Evolutionary conservation across 2,888 invertebrate species (phyloP).

Genomic region (Linnaemya vulpina): DNA sequence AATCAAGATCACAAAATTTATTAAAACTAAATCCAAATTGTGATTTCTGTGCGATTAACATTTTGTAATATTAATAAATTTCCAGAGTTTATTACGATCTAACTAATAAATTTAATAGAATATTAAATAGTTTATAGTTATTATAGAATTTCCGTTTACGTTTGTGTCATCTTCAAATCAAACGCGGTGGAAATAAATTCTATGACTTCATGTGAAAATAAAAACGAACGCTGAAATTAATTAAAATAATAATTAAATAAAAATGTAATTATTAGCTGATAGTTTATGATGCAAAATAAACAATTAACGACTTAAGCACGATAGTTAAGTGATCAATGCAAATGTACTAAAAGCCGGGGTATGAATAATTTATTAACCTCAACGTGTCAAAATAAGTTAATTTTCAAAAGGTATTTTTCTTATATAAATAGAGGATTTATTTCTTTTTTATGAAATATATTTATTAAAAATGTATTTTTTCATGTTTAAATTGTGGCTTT

Average conservation of each 20-base stretch:
- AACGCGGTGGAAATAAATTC: background rate
- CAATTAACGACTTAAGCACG: conserved; percentile 4
- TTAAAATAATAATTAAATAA: conserved; percentile 29
- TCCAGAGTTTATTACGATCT: conserved; percentile 11
- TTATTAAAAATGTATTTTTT: too few relatives aligned
- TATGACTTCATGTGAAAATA: conserved; percentile 10
- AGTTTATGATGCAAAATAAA: conserved; percentile 1
- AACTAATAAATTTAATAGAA: conserved; percentile 24
- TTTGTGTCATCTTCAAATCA: conserved; percentile 19
- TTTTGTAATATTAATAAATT: background rate
- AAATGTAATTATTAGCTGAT: conserved; percentile 2
- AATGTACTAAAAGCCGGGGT: too few relatives aligned
- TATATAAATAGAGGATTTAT: too few relatives aligned
- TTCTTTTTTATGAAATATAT: too few relatives aligned
- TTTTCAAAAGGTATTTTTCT: too few relatives aligned
- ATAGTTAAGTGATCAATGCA: background rate
- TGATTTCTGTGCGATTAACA: background rate
- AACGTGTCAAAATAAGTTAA: too few relatives aligned
- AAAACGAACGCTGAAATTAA: background rate
- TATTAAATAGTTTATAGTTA: background rate
- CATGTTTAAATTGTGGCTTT: too few relatives aligned
- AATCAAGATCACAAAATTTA: background rate
- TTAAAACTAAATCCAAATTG: background rate
- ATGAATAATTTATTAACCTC: too few relatives aligned
- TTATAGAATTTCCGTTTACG: background rate